Conservation (phyloP, 2,797 vertebrate species). For the Gorsachius magnificus region DNA sequence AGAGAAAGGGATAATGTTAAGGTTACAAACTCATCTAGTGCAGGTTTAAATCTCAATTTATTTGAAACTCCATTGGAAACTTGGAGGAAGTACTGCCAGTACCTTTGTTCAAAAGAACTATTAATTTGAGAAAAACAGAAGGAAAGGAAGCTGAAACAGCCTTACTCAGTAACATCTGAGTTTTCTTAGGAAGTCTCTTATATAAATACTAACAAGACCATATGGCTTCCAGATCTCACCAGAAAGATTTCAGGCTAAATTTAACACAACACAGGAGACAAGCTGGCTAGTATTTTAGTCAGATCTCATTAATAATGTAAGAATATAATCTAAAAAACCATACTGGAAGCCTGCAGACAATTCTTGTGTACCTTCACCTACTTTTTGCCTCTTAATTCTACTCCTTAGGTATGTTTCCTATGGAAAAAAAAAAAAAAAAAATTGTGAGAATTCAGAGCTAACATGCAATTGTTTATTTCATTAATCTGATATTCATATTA, state of each 20-base stretch:
- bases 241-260: conserved; percentile 29
- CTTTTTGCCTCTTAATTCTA: background rate
- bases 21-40: background rate
- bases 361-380: background rate
- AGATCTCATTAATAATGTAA: background rate
- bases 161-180: background rate
- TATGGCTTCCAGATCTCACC: conserved; percentile 8
- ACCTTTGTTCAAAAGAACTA: background rate
- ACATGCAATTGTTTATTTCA: background rate
- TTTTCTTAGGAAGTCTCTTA: conserved; percentile 14
- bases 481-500: background rate
- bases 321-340: background rate
- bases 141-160: background rate
- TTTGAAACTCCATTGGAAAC: background rate
- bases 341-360: background rate
- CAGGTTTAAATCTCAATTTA: background rate
- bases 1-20: background rate
- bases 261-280: background rate
- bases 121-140: conserved; percentile 15
- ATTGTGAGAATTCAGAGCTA: background rate
- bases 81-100: background rate
- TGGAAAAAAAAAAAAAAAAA: background rate
- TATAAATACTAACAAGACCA: conserved; percentile 21
- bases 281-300: background rate
- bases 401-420: background rate